Evolutionary conservation across 2,888 invertebrate genomes (phyloP).

Genomic region (Dryobotodes eremita): DNA sequence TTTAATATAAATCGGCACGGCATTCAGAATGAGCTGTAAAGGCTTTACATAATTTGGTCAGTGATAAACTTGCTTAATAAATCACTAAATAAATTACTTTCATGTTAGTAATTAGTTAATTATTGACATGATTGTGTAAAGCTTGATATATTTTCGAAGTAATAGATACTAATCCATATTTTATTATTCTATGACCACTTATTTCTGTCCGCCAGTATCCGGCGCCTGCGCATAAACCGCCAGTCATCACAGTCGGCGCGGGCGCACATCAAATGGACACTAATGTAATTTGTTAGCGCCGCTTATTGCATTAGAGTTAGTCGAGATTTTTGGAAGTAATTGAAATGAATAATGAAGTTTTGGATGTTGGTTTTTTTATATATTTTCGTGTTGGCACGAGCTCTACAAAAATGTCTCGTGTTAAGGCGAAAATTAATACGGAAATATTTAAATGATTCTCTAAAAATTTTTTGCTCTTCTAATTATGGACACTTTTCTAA

Average conservation of each 20-base stretch:
- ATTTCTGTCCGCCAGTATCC: slow-evolving; percentile 67
- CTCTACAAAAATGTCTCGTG: neutral
- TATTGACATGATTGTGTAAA: neutral
- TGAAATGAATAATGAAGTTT: slow-evolving; percentile 11
- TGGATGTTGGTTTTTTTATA: neutral
- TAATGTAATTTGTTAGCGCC: slow-evolving; percentile 73
- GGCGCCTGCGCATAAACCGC: slow-evolving; percentile 73
- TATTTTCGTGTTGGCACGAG: neutral
- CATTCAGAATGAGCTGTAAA: neutral
- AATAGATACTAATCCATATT: neutral
- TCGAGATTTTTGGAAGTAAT: slow-evolving; percentile 42
- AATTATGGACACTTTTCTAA: too few relatives aligned
- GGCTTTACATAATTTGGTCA: neutral
- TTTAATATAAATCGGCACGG: neutral
- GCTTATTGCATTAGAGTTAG: slow-evolving; percentile 48
- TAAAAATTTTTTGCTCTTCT: too few relatives aligned
- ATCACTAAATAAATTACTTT: neutral
- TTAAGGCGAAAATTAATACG: too few relatives aligned
- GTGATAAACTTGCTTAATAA: neutral
- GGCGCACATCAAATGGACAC: slow-evolving; percentile 64
- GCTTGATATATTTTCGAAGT: neutral
- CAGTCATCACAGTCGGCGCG: slow-evolving; percentile 67
- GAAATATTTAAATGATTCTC: too few relatives aligned
- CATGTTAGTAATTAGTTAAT: neutral
- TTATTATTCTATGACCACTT: slow-evolving; percentile 1